Evolutionary conservation across 2,113 vertebrate species (phyloP), one percentile per base, ranked within the genome.

Genomic region (Corydoras maculifer): DNA sequence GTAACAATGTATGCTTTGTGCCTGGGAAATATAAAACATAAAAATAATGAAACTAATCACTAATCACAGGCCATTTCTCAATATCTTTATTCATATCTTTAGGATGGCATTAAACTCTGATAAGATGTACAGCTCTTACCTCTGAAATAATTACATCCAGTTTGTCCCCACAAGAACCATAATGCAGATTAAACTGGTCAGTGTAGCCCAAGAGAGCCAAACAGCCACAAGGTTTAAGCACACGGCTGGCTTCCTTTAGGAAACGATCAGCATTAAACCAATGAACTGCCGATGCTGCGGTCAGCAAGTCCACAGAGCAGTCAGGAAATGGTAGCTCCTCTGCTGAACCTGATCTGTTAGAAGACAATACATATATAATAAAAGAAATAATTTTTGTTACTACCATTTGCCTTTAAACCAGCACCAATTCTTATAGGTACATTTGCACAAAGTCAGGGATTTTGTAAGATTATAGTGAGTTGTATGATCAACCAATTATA

Each of bases 241-340:
- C 86, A 0, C 93, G 85, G 4, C 14, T 43, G 0, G 78, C 88
- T 59, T 94, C 93, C 9, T 61, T 73, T 71, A 90, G 64, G 76
- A 95, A 95, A 72, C 11, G 75, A 0, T 32, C 35, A 0, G 66
- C 11, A 15, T 93, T 78, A 6, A 94, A 95, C 91, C 92, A 94
- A 78, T 94, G 92, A 0, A 83, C 91, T 0, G 93, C 92, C 0
- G 90, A 81, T 2, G 88, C 85, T 0, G 91, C 88, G 0, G 88
- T 84, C 76, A 94, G 60, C 32, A 94, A 29, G 25, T 91, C 92
- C n/a, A 93, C 92, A 0, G 91, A 92, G 31, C 61, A 58, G 0
- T 90, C 89, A 7, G 74, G 50, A 0, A 93, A 88, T 0, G 90
- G 88, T 31, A 94, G 82, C 12, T 88, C 77, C 76, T 95, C 91